Base-by-base conservation (phyloP, 2,888 invertebrate species). In the Dicyrtomina minuta region DNA sequence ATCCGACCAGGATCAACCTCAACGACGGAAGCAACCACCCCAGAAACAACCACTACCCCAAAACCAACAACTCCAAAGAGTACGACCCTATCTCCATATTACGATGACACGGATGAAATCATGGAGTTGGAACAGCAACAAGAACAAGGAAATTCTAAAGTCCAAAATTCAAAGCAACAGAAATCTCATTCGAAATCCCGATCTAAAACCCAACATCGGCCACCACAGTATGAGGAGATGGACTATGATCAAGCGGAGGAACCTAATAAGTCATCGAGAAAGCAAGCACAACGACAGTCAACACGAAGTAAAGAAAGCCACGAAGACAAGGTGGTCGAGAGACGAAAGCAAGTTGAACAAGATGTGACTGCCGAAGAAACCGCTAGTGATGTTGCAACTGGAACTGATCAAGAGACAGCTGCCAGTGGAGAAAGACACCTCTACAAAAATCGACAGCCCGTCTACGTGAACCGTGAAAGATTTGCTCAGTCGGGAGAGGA, bases 71-170 rank as follows among this genome's bases (percentile, higher is more conserved):
- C 58, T 1, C 4, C 41, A 33, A 27, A 24, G 3, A 65, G 39
- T 6, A 53, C 64, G 20, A 51, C 53, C 3, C 17, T 17, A 2
- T 24, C 39, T 15, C 41, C 64, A 6, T 51, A 53, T 13, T 65
- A 65, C 41, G 64, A 65, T 13, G 64, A 65, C n/a, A 65, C 53
- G n/a, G 64, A 65, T 3, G 64, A 65, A 41, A 49, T 65, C 12
- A 27, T 65, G 33, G 64, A 65, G 33, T 5, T 33, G 33, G 33
- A 33, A 8, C 33, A 5, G 8, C 33, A 33, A 33, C 33, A 33
- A 8, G 33, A n/a, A n/a, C n/a, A n/a, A n/a, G n/a, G n/a, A n/a
- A n/a, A n/a, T n/a, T n/a, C n/a, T n/a, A n/a, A n/a, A n/a, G n/a
- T n/a, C n/a, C n/a, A n/a, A n/a, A n/a, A n/a, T n/a, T n/a, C 44